Percentiles rank a stretch among this genome's conserved stretches.
phyloP scores from a whole-genome alignment of 2,888 invertebrate species.

The Athetis lepigone region DNA sequence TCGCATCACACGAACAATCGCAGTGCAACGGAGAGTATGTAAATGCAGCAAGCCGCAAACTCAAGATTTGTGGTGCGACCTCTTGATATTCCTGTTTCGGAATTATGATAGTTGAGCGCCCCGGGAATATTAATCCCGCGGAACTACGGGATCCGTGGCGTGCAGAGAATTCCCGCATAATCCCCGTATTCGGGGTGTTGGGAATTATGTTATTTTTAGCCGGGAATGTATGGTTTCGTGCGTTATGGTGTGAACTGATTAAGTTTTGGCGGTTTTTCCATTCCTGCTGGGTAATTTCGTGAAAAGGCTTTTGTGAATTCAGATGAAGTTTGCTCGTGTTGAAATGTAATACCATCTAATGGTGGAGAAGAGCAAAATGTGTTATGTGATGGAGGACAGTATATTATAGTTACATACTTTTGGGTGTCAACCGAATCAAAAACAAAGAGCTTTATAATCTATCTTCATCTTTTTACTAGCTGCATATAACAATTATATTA shows the following conservation, averaged over 20 bases:
- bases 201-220: slow-evolving; percentile 45
- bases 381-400: too few species aligned
- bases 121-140: slow-evolving; percentile 80
- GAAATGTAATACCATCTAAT: too few species aligned
- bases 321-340: too few species aligned
- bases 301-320: too few species aligned
- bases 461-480: too few species aligned
- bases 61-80: slow-evolving; percentile 79
- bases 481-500: too few species aligned
- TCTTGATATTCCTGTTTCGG: slow-evolving; percentile 79
- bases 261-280: background rate
- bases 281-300: too few species aligned
- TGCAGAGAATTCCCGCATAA: slow-evolving; percentile 60
- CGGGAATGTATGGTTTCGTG: slow-evolving; percentile 7
- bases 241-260: background rate
- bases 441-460: too few species aligned
- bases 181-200: slow-evolving; percentile 45
- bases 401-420: too few species aligned
- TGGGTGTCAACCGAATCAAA: too few species aligned
- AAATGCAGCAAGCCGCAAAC: slow-evolving; percentile 69
- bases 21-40: slow-evolving; percentile 57
- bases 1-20: slow-evolving; percentile 52
- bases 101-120: slow-evolving; percentile 77
- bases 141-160: slow-evolving; percentile 62
- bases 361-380: too few species aligned